These are phyloP conservation scores for Homarus americanus DNA, from an alignment of 1,140 invertebrate genomes.

Conservation along the genomic window DNA sequence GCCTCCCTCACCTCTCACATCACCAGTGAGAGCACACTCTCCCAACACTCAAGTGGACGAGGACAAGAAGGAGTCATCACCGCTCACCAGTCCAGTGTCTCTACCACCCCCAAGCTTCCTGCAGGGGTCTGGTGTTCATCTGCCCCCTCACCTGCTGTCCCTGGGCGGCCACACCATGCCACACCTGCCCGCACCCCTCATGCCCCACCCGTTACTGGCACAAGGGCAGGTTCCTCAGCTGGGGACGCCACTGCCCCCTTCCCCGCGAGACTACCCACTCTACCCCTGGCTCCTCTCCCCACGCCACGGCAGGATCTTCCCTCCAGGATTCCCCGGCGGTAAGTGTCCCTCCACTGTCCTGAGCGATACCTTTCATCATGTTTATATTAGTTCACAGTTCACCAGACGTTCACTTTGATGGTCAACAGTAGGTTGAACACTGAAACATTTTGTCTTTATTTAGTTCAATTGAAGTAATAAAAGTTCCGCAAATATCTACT, in stretches of 20 bases:
- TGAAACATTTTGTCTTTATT: no score
- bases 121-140: slow-evolving; percentile 35
- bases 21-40: slow-evolving; percentile 31
- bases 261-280: slow-evolving; percentile 80
- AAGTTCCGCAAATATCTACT: no score
- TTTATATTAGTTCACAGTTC: no score
- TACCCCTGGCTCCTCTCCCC: slow-evolving; percentile 94
- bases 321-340: slow-evolving; percentile 72
- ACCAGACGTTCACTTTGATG: no score
- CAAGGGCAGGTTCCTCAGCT: slow-evolving; percentile 56
- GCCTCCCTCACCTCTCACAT: slow-evolving; percentile 39
- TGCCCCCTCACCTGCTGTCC: slow-evolving; percentile 44
- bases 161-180: slow-evolving; percentile 46
- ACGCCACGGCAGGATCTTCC: slow-evolving; percentile 91
- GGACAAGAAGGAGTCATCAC: slow-evolving; percentile 54
- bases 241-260: slow-evolving; percentile 69
- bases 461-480: no score
- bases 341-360: slow-evolving; percentile 28
- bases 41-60: slow-evolving; percentile 35
- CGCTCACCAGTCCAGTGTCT: slow-evolving; percentile 38
- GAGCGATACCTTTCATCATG: no score
- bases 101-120: slow-evolving; percentile 47
- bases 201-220: slow-evolving; percentile 52
- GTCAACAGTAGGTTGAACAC: no score
- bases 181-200: slow-evolving; percentile 51